A percentile compares a stretch with the other conserved stretches of the same genome.
phyloP scores from a whole-genome alignment of 2,113 vertebrate genomes.

The Callipepla squamata region DNA sequence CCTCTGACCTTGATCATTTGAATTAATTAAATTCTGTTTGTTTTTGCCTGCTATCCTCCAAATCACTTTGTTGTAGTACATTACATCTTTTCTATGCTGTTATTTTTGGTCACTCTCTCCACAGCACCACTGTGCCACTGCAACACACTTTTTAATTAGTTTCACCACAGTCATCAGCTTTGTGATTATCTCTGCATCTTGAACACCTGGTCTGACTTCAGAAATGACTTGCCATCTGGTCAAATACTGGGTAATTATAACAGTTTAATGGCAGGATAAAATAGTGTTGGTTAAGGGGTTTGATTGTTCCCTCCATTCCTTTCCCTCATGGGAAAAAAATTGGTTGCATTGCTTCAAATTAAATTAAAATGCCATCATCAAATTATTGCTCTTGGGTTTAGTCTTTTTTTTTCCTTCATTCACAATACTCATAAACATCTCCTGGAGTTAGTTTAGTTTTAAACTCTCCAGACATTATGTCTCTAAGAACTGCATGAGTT shows the following conservation, averaged over 20 bases:
- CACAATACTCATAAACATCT: slow-evolving; percentile 20
- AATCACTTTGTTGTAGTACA: background rate
- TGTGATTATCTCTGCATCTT: slow-evolving; percentile 77
- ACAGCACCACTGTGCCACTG: slow-evolving; percentile 28
- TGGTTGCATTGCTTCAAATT: slow-evolving; percentile 61
- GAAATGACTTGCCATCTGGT: slow-evolving; percentile 81
- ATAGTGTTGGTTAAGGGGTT: slow-evolving; percentile 64
- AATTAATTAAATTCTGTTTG: slow-evolving; percentile 56
- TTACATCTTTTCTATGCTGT: background rate
- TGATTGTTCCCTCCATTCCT: slow-evolving; percentile 49
- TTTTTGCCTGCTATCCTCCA: slow-evolving; percentile 46
- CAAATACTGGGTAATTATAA: slow-evolving; percentile 76
- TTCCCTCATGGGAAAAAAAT: slow-evolving; percentile 14
- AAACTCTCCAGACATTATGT: slow-evolving; percentile 1
- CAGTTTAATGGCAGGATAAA: slow-evolving; percentile 73
- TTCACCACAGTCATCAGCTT: slow-evolving; percentile 75
- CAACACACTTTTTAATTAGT: slow-evolving; percentile 75
- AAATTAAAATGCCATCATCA: slow-evolving; percentile 65
- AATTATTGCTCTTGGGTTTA: slow-evolving; percentile 21
- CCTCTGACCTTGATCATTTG: background rate
- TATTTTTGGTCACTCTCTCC: slow-evolving; percentile 51
- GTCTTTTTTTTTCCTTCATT: background rate
- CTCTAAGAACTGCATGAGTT: background rate
- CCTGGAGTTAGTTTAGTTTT: slow-evolving; percentile 19
- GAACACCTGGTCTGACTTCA: slow-evolving; percentile 78